These are phyloP conservation scores for Sitobion miscanthi DNA, from an alignment of 1,140 invertebrate species.

Conservation along the genomic window DNA sequence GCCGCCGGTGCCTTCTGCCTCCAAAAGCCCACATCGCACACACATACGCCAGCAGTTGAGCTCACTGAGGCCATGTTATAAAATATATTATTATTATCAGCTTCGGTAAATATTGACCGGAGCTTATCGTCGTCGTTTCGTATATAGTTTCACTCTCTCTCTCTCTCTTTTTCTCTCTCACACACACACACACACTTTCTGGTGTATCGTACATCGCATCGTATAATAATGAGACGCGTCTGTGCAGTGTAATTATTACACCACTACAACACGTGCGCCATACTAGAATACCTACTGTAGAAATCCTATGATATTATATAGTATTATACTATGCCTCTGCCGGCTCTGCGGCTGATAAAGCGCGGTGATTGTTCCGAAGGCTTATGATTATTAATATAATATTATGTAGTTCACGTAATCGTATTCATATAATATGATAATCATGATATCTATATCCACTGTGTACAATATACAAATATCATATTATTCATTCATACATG, in stretches of 20 bases:
- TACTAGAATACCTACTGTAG: background rate
- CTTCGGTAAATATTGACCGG: slow-evolving; percentile 43
- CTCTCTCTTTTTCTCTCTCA: no score
- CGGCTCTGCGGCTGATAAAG: no score
- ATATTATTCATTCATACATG: no score
- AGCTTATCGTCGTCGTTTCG: background rate
- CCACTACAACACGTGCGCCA: no score
- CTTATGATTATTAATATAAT: background rate
- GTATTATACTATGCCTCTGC: no score
- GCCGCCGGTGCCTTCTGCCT: no score
- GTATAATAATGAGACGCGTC: slow-evolving; percentile 16
- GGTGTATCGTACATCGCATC: background rate
- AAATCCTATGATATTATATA: background rate
- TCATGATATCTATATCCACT: no score
- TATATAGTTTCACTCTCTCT: no score
- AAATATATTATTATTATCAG: no score
- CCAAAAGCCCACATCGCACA: background rate
- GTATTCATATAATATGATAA: background rate
- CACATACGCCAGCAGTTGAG: background rate
- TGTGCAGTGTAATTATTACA: background rate
- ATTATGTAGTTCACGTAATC: slow-evolving; percentile 11
- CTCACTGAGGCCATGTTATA: no score
- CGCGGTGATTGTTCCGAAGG: background rate
- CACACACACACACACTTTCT: no score
- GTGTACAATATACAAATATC: background rate